phyloP scores from a whole-genome alignment of 53 echinoderm and acorn worm species.

The Holothuria leucospilota region DNA sequence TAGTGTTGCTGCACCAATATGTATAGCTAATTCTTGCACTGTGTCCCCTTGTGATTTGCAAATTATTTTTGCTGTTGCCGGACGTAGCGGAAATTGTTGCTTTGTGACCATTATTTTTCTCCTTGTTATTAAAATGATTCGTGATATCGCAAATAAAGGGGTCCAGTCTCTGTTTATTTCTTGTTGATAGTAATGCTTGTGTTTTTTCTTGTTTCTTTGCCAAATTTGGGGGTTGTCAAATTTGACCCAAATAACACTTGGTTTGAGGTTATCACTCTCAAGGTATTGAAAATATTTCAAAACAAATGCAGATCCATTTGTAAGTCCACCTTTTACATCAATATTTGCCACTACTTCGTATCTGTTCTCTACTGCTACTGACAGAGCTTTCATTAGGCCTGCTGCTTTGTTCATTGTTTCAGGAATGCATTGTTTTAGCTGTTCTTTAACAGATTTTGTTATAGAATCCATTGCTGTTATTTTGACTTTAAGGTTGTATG shows the following conservation, averaged over 20 bases:
- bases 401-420: background rate
- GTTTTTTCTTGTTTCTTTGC: background rate
- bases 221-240: background rate
- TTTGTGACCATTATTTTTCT: background rate
- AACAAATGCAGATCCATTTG: slow-evolving; percentile 24
- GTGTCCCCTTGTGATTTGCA: slow-evolving; percentile 66
- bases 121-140: background rate
- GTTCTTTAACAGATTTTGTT: no score
- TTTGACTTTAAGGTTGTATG: background rate
- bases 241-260: slow-evolving; percentile 26
- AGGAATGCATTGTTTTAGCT: no score
- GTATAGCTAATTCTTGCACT: slow-evolving; percentile 36
- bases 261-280: background rate
- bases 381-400: background rate
- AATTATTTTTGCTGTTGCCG: slow-evolving; percentile 52
- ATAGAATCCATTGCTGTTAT: background rate
- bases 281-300: slow-evolving; percentile 4
- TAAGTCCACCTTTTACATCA: slow-evolving; percentile 35
- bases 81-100: slow-evolving; percentile 55
- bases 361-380: background rate
- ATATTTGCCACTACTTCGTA: slow-evolving; percentile 26
- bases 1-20: slow-evolving; percentile 29
- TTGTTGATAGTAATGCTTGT: background rate
- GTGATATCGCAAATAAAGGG: slow-evolving; percentile 24
- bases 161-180: no score